These are phyloP conservation scores for Saguinus midas DNA, from an alignment of 2,113 vertebrate species.

Conservation along the genomic window DNA sequence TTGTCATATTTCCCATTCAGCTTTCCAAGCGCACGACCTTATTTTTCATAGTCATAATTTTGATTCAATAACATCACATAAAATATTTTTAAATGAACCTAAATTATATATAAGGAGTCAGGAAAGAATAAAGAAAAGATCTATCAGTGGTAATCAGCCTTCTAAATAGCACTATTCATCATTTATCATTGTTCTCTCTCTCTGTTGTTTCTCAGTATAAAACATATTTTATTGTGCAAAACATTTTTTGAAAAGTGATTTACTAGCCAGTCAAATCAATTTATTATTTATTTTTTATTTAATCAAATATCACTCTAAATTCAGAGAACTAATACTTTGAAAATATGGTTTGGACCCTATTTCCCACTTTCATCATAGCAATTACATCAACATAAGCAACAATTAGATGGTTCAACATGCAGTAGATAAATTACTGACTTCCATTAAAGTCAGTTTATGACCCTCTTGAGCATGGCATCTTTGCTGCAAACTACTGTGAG, in stretches of 20 bases:
- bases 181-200: conserved; percentile 4
- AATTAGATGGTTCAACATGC: conserved; percentile 82
- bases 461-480: conserved; percentile 75
- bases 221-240: conserved; percentile 59
- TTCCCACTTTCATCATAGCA: conserved; percentile 72
- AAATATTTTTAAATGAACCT: conserved; percentile 27
- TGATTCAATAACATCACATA: conserved; percentile 11
- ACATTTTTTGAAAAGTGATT: conserved; percentile 57
- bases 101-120: conserved; percentile 68
- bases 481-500: conserved; percentile 68
- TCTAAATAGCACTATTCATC: conserved; percentile 51
- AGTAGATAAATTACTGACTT: conserved; percentile 82
- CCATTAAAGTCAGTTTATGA: conserved; percentile 80
- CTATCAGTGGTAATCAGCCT: conserved; percentile 15
- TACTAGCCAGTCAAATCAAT: conserved; percentile 71
- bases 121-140: conserved; percentile 52
- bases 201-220: conserved; percentile 35
- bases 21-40: background rate
- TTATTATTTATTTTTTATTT: conserved; percentile 73
- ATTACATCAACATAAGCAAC: conserved; percentile 83
- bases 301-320: conserved; percentile 59
- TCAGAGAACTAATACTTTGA: conserved; percentile 54
- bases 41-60: conserved; percentile 7
- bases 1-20: background rate
- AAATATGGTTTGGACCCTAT: conserved; percentile 70